These are phyloP conservation scores for Neostethus bicornis DNA, from an alignment of 2,797 vertebrate species.

Conservation along the genomic window DNA sequence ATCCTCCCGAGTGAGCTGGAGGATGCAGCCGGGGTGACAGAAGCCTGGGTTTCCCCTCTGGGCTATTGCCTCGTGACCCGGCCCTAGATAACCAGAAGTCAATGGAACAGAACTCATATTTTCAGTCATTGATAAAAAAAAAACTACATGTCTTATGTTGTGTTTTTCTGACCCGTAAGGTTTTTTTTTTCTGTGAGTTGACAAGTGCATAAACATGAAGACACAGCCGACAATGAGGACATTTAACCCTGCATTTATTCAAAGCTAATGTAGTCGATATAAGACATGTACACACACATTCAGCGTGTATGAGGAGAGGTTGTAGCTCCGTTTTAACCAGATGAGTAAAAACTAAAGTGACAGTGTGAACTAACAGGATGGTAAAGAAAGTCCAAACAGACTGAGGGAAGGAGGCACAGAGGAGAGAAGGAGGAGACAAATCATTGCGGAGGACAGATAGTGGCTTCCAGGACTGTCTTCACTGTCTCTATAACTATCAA, in stretches of 20 bases:
- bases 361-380: slow-evolving; percentile 64
- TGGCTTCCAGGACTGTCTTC: slow-evolving; percentile 65
- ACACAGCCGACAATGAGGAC: slow-evolving; percentile 35
- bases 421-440: slow-evolving; percentile 61
- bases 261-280: slow-evolving; percentile 49
- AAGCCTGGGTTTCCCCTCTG: no score
- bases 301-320: slow-evolving; percentile 8
- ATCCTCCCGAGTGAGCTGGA: no score
- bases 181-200: slow-evolving; percentile 33
- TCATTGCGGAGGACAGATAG: slow-evolving; percentile 67
- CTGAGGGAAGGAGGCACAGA: slow-evolving; percentile 66
- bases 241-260: slow-evolving; percentile 41
- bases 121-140: slow-evolving; percentile 5
- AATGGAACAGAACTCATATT: no score
- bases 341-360: slow-evolving; percentile 76
- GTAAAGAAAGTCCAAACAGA: slow-evolving; percentile 57
- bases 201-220: slow-evolving; percentile 28
- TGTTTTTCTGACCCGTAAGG: slow-evolving; percentile 19
- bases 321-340: slow-evolving; percentile 45
- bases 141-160: not conserved
- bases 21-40: no score
- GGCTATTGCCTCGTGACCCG: no score
- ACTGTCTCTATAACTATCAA: slow-evolving; percentile 54
- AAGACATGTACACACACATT: slow-evolving; percentile 40
- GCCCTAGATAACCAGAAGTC: no score